These are phyloP conservation scores for Drosophila malerkotliana DNA, from an alignment of 1,140 invertebrate genomes.

Conservation along the genomic window DNA sequence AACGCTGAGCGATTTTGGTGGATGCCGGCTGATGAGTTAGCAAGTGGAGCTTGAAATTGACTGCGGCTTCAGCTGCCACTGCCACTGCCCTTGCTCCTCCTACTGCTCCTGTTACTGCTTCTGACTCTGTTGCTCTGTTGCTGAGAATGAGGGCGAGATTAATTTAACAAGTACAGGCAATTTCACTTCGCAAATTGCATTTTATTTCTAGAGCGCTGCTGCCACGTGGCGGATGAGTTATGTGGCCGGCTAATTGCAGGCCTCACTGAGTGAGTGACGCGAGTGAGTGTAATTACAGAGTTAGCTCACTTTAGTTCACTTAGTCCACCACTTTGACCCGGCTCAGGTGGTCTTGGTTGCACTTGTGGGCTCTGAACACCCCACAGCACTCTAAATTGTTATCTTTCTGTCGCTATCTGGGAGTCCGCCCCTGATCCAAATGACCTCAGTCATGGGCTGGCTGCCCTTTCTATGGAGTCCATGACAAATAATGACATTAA, in stretches of 20 bases:
- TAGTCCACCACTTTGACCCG: background rate
- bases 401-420: conserved; percentile 36
- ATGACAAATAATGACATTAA: background rate
- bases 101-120: background rate
- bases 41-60: conserved; percentile 72
- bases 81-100: conserved; percentile 1
- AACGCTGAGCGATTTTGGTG: conserved; percentile 29
- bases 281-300: conserved; percentile 28
- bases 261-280: conserved; percentile 25
- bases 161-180: conserved; percentile 43
- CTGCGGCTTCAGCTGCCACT: conserved; percentile 1
- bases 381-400: background rate
- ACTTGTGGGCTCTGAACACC: conserved; percentile 9
- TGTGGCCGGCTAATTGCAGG: conserved; percentile 42
- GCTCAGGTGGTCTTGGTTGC: conserved; percentile 22
- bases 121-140: background rate
- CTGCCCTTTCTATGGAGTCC: conserved; percentile 21
- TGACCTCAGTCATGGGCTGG: conserved; percentile 34
- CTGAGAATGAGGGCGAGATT: conserved; percentile 40
- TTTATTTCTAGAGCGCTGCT: conserved; percentile 31
- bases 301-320: conserved; percentile 13
- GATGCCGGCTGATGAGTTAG: conserved; percentile 29
- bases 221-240: conserved; percentile 51
- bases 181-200: conserved; percentile 56
- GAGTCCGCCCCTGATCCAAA: conserved; percentile 41